Percentiles rank a stretch among this genome's conserved stretches.
These are phyloP conservation scores for Epinephelus cyanopodus DNA, from an alignment of 2,113 vertebrate genomes.

Conservation along the genomic window DNA sequence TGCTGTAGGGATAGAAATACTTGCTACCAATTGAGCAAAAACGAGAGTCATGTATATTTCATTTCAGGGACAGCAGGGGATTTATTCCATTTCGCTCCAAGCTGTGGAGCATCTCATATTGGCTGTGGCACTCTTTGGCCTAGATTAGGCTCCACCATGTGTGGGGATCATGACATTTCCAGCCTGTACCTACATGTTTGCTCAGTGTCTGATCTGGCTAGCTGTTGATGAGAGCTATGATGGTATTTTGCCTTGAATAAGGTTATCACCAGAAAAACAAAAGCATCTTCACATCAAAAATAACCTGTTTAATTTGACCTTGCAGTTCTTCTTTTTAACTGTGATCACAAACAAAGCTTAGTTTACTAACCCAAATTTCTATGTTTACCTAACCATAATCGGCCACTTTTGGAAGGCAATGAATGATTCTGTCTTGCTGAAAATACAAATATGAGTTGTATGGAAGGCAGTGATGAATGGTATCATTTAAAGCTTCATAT, in stretches of 20 bases:
- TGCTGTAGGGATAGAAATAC: constrained; percentile 44
- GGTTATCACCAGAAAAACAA: not conserved
- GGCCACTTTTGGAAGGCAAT: too few relatives aligned
- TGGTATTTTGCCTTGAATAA: not conserved
- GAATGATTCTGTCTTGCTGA: too few relatives aligned
- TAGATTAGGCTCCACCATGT: constrained; percentile 53
- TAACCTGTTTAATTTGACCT: not conserved
- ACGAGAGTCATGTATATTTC: constrained; percentile 73
- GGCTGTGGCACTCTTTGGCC: constrained; percentile 53
- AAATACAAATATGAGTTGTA: too few relatives aligned
- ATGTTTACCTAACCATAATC: too few relatives aligned
- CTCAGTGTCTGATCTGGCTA: not conserved
- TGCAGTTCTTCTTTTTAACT: not conserved
- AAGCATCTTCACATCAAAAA: not conserved
- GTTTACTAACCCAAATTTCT: too few relatives aligned
- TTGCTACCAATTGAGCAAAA: constrained; percentile 58
- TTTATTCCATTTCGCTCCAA: constrained; percentile 63
- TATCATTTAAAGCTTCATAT: too few relatives aligned
- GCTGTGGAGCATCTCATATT: constrained; percentile 42
- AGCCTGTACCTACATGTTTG: not conserved
- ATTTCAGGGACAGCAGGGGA: constrained; percentile 57
- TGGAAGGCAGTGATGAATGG: too few relatives aligned
- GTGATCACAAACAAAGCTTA: too few relatives aligned
- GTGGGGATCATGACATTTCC: constrained; percentile 29
- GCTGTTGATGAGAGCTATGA: not conserved